Evolutionary conservation across 37 sponge, comb jelly and placozoan genomes (phyloP).

Genomic region (Diacarnus erythraeanus): DNA sequence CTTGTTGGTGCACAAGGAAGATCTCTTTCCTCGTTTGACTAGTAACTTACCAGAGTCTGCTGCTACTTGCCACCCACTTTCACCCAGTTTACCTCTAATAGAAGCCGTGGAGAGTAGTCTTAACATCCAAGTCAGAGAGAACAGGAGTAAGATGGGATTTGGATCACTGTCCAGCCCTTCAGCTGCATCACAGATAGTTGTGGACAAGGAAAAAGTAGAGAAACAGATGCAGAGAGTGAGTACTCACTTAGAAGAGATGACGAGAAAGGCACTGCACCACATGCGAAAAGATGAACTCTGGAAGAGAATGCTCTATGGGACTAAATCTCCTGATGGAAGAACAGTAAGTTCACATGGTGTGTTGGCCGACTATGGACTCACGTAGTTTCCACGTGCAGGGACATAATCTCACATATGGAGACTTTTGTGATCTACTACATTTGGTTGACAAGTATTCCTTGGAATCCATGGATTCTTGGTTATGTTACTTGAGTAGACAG

Average conservation of each 20-base stretch:
- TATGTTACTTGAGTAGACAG: slow-evolving; percentile 27
- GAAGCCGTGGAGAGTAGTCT: slow-evolving; percentile 1
- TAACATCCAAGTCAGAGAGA: slow-evolving; percentile 37
- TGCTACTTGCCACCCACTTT: slow-evolving; percentile 15
- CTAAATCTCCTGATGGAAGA: neutral
- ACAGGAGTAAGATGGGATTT: slow-evolving; percentile 36
- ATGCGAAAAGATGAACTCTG: slow-evolving; percentile 61
- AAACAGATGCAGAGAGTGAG: slow-evolving; percentile 4
- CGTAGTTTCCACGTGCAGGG: neutral
- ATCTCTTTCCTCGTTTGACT: slow-evolving; percentile 56
- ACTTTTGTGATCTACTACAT: slow-evolving; percentile 46
- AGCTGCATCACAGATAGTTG: slow-evolving; percentile 23
- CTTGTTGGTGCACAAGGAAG: slow-evolving; percentile 47
- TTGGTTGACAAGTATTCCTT: slow-evolving; percentile 47
- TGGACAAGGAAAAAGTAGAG: slow-evolving; percentile 14
- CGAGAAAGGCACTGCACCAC: slow-evolving; percentile 27
- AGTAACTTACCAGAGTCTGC: neutral
- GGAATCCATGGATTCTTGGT: slow-evolving; percentile 38
- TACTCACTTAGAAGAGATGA: slow-evolving; percentile 22
- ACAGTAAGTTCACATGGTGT: neutral
- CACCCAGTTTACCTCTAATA: neutral
- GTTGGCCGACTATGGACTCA: neutral
- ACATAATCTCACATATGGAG: slow-evolving; percentile 22
- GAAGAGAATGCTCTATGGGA: slow-evolving; percentile 77
- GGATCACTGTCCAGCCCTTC: slow-evolving; percentile 21